These are phyloP conservation scores for Salvator merianae DNA, from an alignment of 2,113 vertebrate species.

Conservation along the genomic window DNA sequence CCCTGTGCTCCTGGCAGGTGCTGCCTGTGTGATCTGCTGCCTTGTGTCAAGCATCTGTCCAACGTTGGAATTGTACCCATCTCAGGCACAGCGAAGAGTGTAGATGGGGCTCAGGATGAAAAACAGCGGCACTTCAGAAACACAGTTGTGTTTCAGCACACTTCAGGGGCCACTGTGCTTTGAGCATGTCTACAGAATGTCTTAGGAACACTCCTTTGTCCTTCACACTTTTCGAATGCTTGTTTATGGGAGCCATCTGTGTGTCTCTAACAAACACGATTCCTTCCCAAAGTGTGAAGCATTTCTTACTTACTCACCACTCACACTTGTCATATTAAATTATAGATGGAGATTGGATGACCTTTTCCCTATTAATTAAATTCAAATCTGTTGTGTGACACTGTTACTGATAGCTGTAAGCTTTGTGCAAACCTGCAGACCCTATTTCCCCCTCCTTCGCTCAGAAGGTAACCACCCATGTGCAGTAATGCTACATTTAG, in stretches of 20 bases:
- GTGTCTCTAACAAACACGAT: not conserved
- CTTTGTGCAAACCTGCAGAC: not conserved
- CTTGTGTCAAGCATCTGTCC: too few relatives aligned
- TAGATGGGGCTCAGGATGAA: too few relatives aligned
- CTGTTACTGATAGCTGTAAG: not conserved
- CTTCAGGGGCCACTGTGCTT: not conserved
- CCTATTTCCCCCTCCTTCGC: not conserved
- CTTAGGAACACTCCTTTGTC: conserved; percentile 21
- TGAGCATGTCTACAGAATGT: not conserved
- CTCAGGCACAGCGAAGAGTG: too few relatives aligned
- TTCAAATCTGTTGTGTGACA: not conserved
- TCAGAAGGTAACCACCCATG: not conserved
- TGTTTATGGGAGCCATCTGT: conserved; percentile 27
- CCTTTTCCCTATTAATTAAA: conserved; percentile 10
- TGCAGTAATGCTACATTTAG: too few relatives aligned
- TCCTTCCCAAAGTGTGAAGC: conserved; percentile 18
- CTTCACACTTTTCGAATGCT: conserved; percentile 12
- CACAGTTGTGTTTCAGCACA: not conserved
- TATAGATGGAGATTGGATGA: not conserved
- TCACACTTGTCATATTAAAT: conserved; percentile 32
- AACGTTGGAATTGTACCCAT: too few relatives aligned
- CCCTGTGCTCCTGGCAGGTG: too few relatives aligned
- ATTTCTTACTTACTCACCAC: conserved; percentile 33
- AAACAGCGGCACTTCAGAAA: not conserved
- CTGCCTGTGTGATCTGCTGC: too few relatives aligned